Base-by-base conservation (phyloP, 2,888 invertebrate genomes). In the Osmoderma eremita region DNA sequence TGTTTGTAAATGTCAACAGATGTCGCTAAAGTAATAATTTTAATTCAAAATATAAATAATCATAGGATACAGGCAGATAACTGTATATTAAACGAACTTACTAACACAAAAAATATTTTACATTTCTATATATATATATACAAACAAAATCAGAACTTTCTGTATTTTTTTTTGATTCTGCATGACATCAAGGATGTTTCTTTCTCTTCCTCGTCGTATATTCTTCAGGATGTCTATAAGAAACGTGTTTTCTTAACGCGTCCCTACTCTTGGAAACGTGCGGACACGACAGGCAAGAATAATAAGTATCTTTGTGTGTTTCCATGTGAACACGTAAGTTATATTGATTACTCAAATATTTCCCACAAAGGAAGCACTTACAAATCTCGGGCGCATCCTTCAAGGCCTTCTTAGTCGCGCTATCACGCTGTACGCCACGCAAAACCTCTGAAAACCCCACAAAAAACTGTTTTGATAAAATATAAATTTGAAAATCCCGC, bases 311-410 rank as follows among this genome's bases (percentile, higher is more conserved):
- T 77, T 94, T 92, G 81, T 95, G 95, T 17, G 94, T 94, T 78
- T 95, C 95, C 89, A 95, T 90, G 77, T 95, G 95, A 68, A 95
- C 94, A 68, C 94, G 87, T 75, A 95, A 83, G 81, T 95, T 95
- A 84, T 95, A 95, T 81, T 94, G 94, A 83, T 95, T 95, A 80
- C 93, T 94, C 54, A 95, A 84, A 67, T 93, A 92, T 80, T 95
- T 95, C 78, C 93, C 91, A 82, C 95, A 95, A 61, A 95, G 88
- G 68, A 90, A 89, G 81, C 95, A 95, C 78, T 88, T 88, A 69
- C 80, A 81, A 30, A 79, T 79, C 71, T 79, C 79, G 15, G 79
- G 77, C 6, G 73, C 68, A 30, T 79, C 80, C 66, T 76, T 78
- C 22, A 69, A 41, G 5, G 64, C 48, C 62, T 70, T 72, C 63